Conservation (phyloP, 2,888 invertebrate genomes). For the Idaea straminata region DNA sequence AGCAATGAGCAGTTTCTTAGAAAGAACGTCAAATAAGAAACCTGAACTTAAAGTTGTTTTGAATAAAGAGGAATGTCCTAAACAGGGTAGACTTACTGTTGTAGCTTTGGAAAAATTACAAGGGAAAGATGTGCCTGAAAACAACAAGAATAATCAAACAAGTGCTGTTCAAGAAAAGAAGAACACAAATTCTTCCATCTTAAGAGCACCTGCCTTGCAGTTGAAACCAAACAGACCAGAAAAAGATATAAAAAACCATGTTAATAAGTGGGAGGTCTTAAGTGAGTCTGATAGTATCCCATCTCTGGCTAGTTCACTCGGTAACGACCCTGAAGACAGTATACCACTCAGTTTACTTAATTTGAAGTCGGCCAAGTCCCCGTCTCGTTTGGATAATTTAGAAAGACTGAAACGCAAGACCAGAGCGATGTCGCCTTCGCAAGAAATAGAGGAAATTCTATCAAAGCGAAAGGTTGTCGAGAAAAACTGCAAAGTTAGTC, state of each 20-base stretch:
- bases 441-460: slow-evolving; percentile 79
- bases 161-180: slow-evolving; percentile 51
- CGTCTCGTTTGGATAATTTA: slow-evolving; percentile 55
- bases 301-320: slow-evolving; percentile 66
- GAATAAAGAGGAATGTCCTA: slow-evolving; percentile 74
- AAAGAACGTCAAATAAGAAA: slow-evolving; percentile 77
- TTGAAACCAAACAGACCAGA: slow-evolving; percentile 66
- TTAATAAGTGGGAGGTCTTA: slow-evolving; percentile 79
- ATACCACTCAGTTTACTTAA: slow-evolving; percentile 78
- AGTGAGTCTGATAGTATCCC: slow-evolving; percentile 82
- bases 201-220: slow-evolving; percentile 69
- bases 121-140: slow-evolving; percentile 59
- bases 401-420: slow-evolving; percentile 78
- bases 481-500: slow-evolving; percentile 53
- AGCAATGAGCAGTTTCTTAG: slow-evolving; percentile 83
- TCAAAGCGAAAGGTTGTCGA: slow-evolving; percentile 67
- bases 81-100: slow-evolving; percentile 79
- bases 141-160: slow-evolving; percentile 46
- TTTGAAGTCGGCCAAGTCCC: slow-evolving; percentile 57
- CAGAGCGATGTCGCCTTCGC: slow-evolving; percentile 80
- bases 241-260: slow-evolving; percentile 62
- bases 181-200: slow-evolving; percentile 53
- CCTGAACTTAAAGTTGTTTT: slow-evolving; percentile 72
- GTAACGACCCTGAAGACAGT: slow-evolving; percentile 80
- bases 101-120: slow-evolving; percentile 82